Conservation (phyloP, 1,140 invertebrate species). For the Aradophagus sp. region DNA sequence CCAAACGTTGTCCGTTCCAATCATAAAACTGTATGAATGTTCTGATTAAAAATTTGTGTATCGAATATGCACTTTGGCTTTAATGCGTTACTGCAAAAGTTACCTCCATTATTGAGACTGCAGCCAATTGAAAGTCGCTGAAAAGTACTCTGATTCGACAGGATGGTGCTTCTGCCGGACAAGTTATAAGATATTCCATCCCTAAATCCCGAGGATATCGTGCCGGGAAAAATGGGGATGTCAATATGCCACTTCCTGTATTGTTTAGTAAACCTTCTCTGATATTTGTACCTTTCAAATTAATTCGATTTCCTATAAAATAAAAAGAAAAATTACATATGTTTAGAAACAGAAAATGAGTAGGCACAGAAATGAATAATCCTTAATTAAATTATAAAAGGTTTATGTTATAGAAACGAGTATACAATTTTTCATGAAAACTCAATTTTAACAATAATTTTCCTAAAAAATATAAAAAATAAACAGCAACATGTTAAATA, state of each 20-base stretch:
- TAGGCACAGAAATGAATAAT: too few relatives aligned
- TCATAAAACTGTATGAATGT: constrained; percentile 77
- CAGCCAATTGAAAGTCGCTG: constrained; percentile 81
- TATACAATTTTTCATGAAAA: too few relatives aligned
- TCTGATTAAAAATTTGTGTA: too few relatives aligned
- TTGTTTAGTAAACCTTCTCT: constrained; percentile 68
- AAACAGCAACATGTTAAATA: too few relatives aligned
- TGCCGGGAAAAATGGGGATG: constrained; percentile 82
- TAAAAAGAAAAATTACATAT: too few relatives aligned
- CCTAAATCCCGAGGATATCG: constrained; percentile 81
- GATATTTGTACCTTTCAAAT: constrained; percentile 75
- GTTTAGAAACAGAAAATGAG: too few relatives aligned
- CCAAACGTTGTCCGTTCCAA: constrained; percentile 80
- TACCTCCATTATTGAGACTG: constrained; percentile 82
- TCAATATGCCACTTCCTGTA: constrained; percentile 73
- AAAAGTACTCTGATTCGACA: constrained; percentile 81
- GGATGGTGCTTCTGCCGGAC: constrained; percentile 71
- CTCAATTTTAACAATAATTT: too few relatives aligned
- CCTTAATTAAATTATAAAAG: too few relatives aligned
- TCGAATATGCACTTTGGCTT: background rate
- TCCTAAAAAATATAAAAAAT: too few relatives aligned
- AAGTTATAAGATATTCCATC: constrained; percentile 80
- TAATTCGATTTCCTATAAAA: constrained; percentile 78
- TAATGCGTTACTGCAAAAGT: constrained; percentile 4
- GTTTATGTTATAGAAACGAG: too few relatives aligned